Evolutionary conservation across 2,888 invertebrate species (phyloP).

Genomic region (Lasius platythorax): DNA sequence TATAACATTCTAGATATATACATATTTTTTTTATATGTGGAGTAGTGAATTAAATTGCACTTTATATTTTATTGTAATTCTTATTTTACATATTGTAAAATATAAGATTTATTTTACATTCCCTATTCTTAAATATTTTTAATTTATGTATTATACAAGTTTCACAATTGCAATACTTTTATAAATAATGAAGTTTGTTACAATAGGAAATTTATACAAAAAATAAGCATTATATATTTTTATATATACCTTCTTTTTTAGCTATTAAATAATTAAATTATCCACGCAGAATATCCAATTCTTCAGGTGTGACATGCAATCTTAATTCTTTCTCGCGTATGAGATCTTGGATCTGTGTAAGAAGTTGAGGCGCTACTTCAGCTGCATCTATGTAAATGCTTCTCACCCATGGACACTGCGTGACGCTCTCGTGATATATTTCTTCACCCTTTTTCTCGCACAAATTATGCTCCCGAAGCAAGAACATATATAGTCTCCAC

Average conservation of each 20-base stretch:
- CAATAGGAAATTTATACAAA: background rate
- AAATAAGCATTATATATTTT: background rate
- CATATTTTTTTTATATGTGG: no score
- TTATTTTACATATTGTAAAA: slow-evolving; percentile 4
- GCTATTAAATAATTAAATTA: slow-evolving; percentile 73
- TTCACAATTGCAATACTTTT: background rate
- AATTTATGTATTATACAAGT: background rate
- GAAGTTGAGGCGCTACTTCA: slow-evolving; percentile 87
- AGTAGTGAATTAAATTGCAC: background rate
- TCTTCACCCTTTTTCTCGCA: slow-evolving; percentile 83
- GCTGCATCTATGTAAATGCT: slow-evolving; percentile 90
- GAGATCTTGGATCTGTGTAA: slow-evolving; percentile 90
- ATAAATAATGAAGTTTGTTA: background rate
- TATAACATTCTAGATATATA: background rate
- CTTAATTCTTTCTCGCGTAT: slow-evolving; percentile 92
- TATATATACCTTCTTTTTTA: background rate
- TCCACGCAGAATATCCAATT: slow-evolving; percentile 89
- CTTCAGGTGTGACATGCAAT: slow-evolving; percentile 92
- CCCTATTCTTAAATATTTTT: slow-evolving; percentile 15
- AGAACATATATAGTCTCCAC: slow-evolving; percentile 89
- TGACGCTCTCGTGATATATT: slow-evolving; percentile 81
- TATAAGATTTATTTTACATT: background rate
- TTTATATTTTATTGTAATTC: background rate
- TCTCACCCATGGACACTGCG: slow-evolving; percentile 83
- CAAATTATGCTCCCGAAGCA: slow-evolving; percentile 86